These are phyloP conservation scores for Panurus biarmicus DNA, from an alignment of 2,113 vertebrate species.

Conservation along the genomic window DNA sequence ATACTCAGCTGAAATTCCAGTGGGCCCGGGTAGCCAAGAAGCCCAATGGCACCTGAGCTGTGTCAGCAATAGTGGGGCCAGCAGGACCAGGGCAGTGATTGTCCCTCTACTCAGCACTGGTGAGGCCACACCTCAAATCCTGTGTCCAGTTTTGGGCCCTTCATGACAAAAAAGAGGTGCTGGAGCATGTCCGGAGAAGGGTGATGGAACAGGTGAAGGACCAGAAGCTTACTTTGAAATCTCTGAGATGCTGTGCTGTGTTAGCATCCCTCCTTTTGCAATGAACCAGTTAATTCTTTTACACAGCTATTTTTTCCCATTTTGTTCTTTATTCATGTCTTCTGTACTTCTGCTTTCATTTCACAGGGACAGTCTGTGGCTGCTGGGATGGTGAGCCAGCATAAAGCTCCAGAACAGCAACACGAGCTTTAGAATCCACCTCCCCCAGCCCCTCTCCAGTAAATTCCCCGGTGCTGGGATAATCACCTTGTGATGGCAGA, in stretches of 20 bases:
- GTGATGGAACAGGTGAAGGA: neutral
- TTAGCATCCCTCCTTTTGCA: neutral
- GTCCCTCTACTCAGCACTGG: too few species aligned
- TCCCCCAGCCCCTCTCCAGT: too few species aligned
- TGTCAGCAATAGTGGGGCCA: neutral
- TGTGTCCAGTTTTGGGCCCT: neutral
- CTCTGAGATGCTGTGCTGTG: neutral
- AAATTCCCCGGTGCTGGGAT: neutral
- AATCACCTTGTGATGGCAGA: neutral
- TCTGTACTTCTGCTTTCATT: neutral
- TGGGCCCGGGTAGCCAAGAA: neutral
- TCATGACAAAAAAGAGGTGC: neutral
- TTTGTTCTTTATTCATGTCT: neutral
- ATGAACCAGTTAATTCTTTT: neutral
- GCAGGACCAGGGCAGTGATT: neutral
- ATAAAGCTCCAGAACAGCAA: neutral
- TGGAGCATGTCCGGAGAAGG: neutral
- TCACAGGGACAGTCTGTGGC: neutral
- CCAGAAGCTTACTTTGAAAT: neutral
- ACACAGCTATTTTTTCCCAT: neutral
- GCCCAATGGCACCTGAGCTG: neutral
- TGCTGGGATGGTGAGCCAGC: neutral
- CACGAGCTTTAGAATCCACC: fast-evolving
- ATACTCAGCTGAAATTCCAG: neutral
- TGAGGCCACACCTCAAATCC: neutral